Conservation (phyloP, 2,888 invertebrate species). For the Amiota mariae region DNA sequence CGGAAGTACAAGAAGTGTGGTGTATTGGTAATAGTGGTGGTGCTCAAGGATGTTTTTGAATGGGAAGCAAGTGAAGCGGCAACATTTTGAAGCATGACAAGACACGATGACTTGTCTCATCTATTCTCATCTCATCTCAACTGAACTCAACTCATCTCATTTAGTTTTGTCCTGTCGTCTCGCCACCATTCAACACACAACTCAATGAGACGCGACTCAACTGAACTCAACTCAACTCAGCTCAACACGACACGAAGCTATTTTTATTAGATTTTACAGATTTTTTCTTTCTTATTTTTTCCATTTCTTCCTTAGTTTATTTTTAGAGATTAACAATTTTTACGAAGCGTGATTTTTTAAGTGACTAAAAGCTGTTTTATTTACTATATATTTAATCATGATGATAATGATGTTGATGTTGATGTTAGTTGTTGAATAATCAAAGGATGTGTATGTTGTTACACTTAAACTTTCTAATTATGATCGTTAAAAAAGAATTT, state of each 20-base stretch:
- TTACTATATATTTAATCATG: conserved; percentile 8
- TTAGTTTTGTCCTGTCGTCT: background rate
- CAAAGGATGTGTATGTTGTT: conserved; percentile 15
- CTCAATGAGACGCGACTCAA: background rate
- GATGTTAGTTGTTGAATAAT: conserved; percentile 24
- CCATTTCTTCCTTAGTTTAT: conserved; percentile 36
- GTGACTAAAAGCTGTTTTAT: conserved; percentile 11
- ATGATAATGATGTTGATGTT: conserved; percentile 31
- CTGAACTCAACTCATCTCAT: conserved; percentile 4
- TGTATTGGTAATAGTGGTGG: background rate
- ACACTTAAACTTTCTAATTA: conserved; percentile 41
- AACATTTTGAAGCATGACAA: conserved; percentile 9
- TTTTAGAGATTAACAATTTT: conserved; percentile 49
- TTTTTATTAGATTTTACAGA: conserved; percentile 31
- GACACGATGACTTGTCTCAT: conserved; percentile 11
- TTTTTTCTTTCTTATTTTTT: too few species aligned
- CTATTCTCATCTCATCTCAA: background rate
- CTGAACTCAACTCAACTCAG: conserved; percentile 5
- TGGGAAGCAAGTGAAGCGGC: background rate
- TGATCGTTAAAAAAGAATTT: conserved; percentile 34
- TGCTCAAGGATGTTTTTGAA: background rate
- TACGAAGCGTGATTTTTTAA: conserved; percentile 41
- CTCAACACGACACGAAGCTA: conserved; percentile 18
- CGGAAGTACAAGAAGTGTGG: too few species aligned
- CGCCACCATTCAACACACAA: too few species aligned